Evolutionary conservation across 2,888 invertebrate species (phyloP), one percentile per base, ranked within the genome.

Genomic region (Agrotis ipsilon): DNA sequence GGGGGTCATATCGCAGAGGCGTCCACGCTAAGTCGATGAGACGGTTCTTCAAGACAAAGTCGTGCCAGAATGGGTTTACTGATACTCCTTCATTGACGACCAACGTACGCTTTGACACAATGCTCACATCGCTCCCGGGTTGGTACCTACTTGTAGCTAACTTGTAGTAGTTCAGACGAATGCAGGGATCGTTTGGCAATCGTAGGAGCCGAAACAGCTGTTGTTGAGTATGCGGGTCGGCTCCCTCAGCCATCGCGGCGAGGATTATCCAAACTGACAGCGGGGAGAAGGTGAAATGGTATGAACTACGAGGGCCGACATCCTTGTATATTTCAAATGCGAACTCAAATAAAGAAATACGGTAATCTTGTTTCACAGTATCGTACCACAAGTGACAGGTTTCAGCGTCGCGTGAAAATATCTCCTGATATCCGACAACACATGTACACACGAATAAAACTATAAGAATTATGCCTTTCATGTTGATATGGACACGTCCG

Each of bases 191-290:
- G n/a, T 39, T 64, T 19, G 66, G 63, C 16, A 72, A 63, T 14
- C 61, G 62, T 24, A 72, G 32, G 7, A 81, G 21, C 24, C 39
- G 13, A 49, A 81, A 81, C 46, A 80, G 6, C 14, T 63, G 39
- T 46, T 64, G 14, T 55, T 71, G 51, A 13, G 76, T 72, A 48
- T 66, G 16, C n/a, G 60, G 39, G 55, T 68, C 68, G 3, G 46
- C 62, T 0, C 63, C 68, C 39, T 75, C 81, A 3, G 71, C 65
- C 0, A 76, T 49, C 1, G 63, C 68, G 11, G 68, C 71, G 39
- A 81, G 71, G 39, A 68, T 63, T 54, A 72, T 64, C 65, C 71
- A 69, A 7, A 58, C 24, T 18, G 79, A 62, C 46, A 68, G 63
- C 21, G 66, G 51, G 5, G 63, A 63, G n/a, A 57, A 72, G 14